Evolutionary conservation across 2,797 vertebrate species (phyloP).

Genomic region (Acanthurus leucopareius): DNA sequence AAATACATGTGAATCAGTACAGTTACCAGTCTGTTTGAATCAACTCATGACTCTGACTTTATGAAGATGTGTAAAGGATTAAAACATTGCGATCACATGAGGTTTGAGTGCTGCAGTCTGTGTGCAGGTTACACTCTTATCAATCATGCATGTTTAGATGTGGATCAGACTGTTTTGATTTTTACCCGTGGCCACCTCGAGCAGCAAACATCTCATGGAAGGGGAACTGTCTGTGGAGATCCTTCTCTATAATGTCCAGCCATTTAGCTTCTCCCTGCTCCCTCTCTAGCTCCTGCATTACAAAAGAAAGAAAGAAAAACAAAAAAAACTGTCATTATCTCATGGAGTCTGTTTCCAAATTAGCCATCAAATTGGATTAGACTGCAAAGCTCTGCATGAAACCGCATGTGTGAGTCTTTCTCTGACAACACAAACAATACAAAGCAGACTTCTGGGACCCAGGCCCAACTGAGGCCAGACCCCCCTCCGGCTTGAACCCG

Average conservation of each 20-base stretch:
- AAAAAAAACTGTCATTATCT: not conserved
- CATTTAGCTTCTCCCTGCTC: slow-evolving; percentile 92
- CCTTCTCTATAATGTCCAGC: slow-evolving; percentile 95
- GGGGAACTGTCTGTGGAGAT: slow-evolving; percentile 93
- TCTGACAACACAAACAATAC: slow-evolving; percentile 27
- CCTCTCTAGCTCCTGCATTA: slow-evolving; percentile 89
- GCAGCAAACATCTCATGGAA: slow-evolving; percentile 95
- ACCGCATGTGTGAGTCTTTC: not conserved
- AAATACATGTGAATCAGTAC: not conserved
- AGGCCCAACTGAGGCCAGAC: slow-evolving; percentile 29
- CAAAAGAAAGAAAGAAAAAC: slow-evolving; percentile 10
- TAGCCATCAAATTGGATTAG: slow-evolving; percentile 1
- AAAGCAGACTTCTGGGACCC: slow-evolving; percentile 14
- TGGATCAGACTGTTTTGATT: not conserved
- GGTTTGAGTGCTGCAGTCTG: not conserved
- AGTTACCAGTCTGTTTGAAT: not conserved
- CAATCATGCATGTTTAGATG: not conserved
- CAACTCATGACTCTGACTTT: not conserved
- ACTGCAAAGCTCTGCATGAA: not conserved
- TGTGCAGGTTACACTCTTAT: slow-evolving; percentile 2
- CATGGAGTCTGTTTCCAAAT: not conserved
- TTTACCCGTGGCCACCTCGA: slow-evolving; percentile 91
- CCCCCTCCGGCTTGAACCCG: slow-evolving; percentile 22
- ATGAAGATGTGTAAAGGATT: not conserved
- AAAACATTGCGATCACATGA: not conserved